A percentile compares a stretch with the other conserved stretches of the same genome.
These are phyloP conservation scores for Enteromius treurensis DNA, from an alignment of 2,797 vertebrate genomes.

Conservation along the genomic window DNA sequence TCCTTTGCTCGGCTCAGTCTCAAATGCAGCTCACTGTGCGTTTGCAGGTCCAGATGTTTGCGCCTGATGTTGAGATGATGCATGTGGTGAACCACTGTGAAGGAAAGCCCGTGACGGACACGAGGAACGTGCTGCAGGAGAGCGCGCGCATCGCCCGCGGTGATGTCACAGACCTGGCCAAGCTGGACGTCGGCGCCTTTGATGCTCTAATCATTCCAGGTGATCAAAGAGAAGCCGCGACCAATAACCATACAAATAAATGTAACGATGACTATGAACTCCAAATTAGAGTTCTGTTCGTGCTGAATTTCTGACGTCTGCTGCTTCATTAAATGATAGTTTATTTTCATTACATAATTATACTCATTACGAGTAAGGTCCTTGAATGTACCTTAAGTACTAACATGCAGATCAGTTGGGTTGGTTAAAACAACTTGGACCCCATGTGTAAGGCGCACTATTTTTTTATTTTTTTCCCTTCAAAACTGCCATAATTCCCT, in stretches of 20 bases:
- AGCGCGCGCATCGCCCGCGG: conserved; percentile 89
- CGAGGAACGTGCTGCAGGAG: conserved; percentile 84
- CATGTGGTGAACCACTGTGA: conserved; percentile 87
- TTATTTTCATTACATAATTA: no score
- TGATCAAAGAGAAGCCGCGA: conserved; percentile 50
- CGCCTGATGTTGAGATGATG: conserved; percentile 84
- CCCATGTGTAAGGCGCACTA: not conserved
- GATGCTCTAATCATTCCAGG: conserved; percentile 87
- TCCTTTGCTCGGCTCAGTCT: not conserved
- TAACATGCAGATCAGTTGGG: not conserved
- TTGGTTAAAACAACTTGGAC: not conserved
- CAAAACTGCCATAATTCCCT: not conserved
- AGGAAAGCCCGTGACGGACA: conserved; percentile 81
- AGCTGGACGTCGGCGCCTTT: conserved; percentile 73
- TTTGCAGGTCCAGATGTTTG: conserved; percentile 82
- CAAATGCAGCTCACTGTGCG: not conserved
- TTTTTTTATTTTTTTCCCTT: not conserved
- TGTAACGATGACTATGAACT: not conserved
- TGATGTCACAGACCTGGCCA: conserved; percentile 79
- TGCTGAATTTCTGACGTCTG: not conserved
- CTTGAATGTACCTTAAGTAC: not conserved
- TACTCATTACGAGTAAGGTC: not conserved
- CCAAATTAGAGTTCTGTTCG: no score
- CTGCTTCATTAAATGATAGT: not conserved
- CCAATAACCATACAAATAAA: not conserved